Evolutionary conservation across 2,888 invertebrate species (phyloP).

Genomic region (Balanococcus diminutus): DNA sequence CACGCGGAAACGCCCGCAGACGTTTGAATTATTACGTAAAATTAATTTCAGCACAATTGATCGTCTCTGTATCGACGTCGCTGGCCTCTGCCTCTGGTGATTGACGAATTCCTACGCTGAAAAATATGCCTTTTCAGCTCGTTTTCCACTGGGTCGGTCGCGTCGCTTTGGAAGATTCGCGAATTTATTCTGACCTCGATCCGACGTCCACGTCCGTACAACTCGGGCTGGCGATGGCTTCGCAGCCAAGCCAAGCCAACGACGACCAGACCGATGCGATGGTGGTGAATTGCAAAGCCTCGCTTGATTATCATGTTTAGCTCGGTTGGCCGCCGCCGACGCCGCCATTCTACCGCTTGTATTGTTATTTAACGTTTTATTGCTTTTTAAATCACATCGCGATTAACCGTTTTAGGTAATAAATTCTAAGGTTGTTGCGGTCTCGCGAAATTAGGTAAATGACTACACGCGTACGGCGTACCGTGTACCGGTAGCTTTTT

Average conservation of each 20-base stretch:
- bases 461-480: not conserved
- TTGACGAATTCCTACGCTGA: not conserved
- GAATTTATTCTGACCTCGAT: constrained; percentile 18
- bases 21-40: constrained; percentile 31
- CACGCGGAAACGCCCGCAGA: constrained; percentile 37
- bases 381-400: not conserved
- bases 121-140: not conserved
- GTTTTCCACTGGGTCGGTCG: no score
- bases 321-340: not conserved
- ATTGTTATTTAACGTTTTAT: constrained; percentile 33
- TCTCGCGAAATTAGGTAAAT: constrained; percentile 34
- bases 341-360: not conserved
- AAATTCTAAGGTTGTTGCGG: constrained; percentile 40
- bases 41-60: not conserved
- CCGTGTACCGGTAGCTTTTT: not conserved
- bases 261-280: not conserved
- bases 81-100: not conserved
- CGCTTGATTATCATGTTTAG: constrained; percentile 12
- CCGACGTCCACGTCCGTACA: not conserved
- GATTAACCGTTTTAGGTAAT: constrained; percentile 34
- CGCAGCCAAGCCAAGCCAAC: no score
- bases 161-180: not conserved
- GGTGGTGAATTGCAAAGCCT: not conserved
- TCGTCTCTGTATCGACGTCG: not conserved
- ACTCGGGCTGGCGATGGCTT: not conserved